Evolutionary conservation across 1,140 invertebrate species (phyloP).

Genomic region (Drosophila virilis): DNA sequence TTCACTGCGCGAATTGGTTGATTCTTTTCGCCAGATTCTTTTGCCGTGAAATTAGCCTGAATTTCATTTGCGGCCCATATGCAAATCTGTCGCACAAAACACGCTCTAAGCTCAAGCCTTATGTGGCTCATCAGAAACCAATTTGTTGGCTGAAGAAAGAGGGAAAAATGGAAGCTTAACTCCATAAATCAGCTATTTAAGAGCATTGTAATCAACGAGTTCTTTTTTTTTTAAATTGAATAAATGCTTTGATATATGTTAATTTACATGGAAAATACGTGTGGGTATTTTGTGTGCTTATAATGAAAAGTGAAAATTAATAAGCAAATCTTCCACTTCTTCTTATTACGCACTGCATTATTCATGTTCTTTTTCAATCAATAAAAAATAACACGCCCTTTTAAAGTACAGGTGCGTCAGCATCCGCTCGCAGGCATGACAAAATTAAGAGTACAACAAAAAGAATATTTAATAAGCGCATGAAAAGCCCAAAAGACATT

Average conservation of each 20-base stretch:
- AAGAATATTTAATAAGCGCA: constrained; percentile 16
- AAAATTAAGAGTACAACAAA: constrained; percentile 25
- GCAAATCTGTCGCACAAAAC: constrained; percentile 47
- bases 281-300: constrained; percentile 8
- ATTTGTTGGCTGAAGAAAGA: constrained; percentile 33
- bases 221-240: background rate
- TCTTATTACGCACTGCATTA: constrained; percentile 53
- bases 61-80: constrained; percentile 58
- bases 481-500: constrained; percentile 60
- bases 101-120: background rate
- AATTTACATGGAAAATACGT: constrained; percentile 7
- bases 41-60: constrained; percentile 49
- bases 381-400: constrained; percentile 44
- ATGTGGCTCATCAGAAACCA: constrained; percentile 51
- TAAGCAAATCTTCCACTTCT: background rate
- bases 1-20: constrained; percentile 39
- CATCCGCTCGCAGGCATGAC: constrained; percentile 12
- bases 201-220: background rate
- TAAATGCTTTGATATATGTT: background rate
- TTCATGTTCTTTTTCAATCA: constrained; percentile 42
- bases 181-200: constrained; percentile 5
- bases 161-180: background rate
- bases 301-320: constrained; percentile 66
- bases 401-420: constrained; percentile 50
- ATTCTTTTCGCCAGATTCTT: constrained; percentile 27